Evolutionary conservation across 2,888 invertebrate species (phyloP).

Genomic region (Ennomos erosarius): DNA sequence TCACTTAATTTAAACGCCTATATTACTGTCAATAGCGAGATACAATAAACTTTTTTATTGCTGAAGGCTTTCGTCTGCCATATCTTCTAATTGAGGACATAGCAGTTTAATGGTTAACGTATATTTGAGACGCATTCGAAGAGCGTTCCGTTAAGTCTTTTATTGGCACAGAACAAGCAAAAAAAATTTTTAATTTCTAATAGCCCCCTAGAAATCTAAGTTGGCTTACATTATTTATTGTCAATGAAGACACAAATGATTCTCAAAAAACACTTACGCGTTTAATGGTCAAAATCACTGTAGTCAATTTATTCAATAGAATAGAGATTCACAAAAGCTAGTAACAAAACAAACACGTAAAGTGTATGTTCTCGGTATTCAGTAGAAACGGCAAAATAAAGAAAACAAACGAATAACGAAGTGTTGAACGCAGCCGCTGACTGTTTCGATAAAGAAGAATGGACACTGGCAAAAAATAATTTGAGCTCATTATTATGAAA

Average conservation of each 20-base stretch:
- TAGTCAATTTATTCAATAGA: neutral
- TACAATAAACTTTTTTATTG: conserved; percentile 11
- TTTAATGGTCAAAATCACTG: too few relatives aligned
- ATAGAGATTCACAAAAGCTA: conserved; percentile 15
- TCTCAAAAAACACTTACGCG: too few relatives aligned
- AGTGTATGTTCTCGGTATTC: conserved; percentile 49
- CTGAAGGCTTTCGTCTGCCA: neutral
- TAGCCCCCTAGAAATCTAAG: too few relatives aligned
- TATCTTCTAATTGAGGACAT: too few relatives aligned
- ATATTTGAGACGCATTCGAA: too few relatives aligned
- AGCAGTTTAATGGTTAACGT: too few relatives aligned
- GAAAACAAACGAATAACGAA: conserved; percentile 49
- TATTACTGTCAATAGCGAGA: conserved; percentile 10
- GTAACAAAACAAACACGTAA: conserved; percentile 48
- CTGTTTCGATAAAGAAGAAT: conserved; percentile 21
- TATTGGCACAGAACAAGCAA: too few relatives aligned
- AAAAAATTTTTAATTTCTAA: too few relatives aligned
- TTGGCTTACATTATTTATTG: too few relatives aligned
- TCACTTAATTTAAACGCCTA: conserved; percentile 18
- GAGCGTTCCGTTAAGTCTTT: too few relatives aligned
- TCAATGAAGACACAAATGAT: too few relatives aligned
- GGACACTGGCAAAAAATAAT: conserved; percentile 1
- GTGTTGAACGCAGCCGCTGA: conserved; percentile 29
- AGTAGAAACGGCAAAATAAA: conserved; percentile 48
- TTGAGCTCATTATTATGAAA: too few relatives aligned